phyloP scores from a whole-genome alignment of 2,113 vertebrate species.

The Acinonyx jubatus region DNA sequence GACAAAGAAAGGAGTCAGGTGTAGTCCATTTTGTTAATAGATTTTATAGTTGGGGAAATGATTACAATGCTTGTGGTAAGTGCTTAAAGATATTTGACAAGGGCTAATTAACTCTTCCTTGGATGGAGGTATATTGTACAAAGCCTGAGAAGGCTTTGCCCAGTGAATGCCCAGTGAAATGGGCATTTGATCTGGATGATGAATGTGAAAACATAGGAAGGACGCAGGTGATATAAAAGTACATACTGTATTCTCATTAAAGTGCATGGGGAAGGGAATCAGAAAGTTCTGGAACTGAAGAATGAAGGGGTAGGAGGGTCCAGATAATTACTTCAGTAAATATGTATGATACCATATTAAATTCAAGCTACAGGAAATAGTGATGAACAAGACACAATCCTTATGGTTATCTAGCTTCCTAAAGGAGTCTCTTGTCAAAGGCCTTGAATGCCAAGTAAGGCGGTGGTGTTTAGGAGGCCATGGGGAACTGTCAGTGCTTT shows the following conservation, averaged over 20 bases:
- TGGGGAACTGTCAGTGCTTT: too few relatives aligned
- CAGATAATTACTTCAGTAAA: neutral
- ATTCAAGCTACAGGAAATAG: neutral
- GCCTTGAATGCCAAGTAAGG: neutral
- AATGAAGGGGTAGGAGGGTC: neutral
- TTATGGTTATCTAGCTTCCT: neutral
- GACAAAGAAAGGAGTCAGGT: too few relatives aligned
- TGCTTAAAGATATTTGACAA: neutral
- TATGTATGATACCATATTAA: too few relatives aligned
- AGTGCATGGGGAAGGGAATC: neutral
- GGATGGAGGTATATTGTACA: too few relatives aligned
- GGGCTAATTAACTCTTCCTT: neutral
- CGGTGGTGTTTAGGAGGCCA: neutral
- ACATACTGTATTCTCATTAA: neutral
- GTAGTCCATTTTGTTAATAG: neutral
- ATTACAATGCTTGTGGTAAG: neutral
- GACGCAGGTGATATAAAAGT: neutral
- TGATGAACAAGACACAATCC: neutral
- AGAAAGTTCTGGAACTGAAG: neutral
- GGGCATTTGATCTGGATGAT: neutral
- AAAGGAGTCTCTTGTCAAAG: neutral
- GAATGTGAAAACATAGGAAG: neutral
- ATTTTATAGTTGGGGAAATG: neutral
- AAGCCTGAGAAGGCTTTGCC: neutral
- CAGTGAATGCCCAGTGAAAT: too few relatives aligned